phyloP scores from a whole-genome alignment of 2,888 invertebrate genomes.

The Leptinotarsa tumamoca region DNA sequence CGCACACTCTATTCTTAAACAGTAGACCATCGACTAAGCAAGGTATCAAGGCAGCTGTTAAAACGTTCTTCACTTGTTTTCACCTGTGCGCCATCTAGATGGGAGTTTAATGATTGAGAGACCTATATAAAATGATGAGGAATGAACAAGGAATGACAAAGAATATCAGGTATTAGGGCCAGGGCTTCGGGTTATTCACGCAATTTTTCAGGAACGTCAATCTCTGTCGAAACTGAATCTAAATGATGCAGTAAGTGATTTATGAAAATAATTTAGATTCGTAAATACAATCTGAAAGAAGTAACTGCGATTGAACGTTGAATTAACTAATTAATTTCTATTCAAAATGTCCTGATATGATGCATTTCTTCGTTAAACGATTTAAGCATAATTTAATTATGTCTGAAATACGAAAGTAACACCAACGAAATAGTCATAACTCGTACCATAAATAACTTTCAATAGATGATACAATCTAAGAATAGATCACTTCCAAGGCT shows the following conservation, averaged over 20 bases:
- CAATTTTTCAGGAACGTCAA: neutral
- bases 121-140: slow-evolving; percentile 28
- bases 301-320: neutral
- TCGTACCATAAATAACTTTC: neutral
- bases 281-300: neutral
- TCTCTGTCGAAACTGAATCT: too few relatives aligned
- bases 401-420: neutral
- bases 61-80: slow-evolving; percentile 61
- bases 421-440: neutral
- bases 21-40: slow-evolving; percentile 69
- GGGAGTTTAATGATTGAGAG: slow-evolving; percentile 44
- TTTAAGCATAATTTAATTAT: neutral
- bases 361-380: neutral
- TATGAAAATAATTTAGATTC: neutral
- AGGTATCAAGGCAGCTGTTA: slow-evolving; percentile 60
- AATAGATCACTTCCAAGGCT: neutral
- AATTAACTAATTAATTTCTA: neutral
- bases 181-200: neutral
- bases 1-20: slow-evolving; percentile 72
- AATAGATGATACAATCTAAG: neutral
- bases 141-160: slow-evolving; percentile 19
- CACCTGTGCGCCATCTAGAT: slow-evolving; percentile 64
- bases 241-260: neutral
- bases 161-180: neutral
- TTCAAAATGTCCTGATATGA: neutral